Base-by-base conservation (phyloP, 2,888 invertebrate genomes). In the Polydrusus cervinus region DNA sequence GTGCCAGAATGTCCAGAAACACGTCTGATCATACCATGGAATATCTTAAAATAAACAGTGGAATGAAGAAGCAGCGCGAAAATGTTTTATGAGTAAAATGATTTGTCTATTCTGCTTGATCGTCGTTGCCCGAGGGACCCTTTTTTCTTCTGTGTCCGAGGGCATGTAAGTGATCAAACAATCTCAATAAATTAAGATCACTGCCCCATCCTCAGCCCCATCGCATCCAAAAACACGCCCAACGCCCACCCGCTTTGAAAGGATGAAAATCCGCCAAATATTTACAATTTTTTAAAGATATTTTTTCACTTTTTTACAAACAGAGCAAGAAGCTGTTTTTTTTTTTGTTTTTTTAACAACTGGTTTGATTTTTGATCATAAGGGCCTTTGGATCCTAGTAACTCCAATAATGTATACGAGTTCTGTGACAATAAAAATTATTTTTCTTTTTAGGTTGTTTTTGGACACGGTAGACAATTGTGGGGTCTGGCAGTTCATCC, bases 401-500 rank as follows among this genome's bases (percentile, higher is more conserved):
- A 45, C n/a, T 1, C 8, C 14, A 14, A 16, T 25, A 25, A 25
- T 5, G 25, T 25, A 25, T 25, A n/a, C n/a, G n/a, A n/a, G n/a
- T n/a, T n/a, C n/a, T n/a, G n/a, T n/a, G n/a, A n/a, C n/a, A 47
- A n/a, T 49, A 16, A 20, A 20, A 51, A 20, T 51, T 18, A 9
- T 18, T 51, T 51, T 16, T 49, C 18, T 30, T 78, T 83, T 20
- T 84, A 93, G 91, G 93, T 95, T 38, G 91, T 95, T 40, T 95
- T 97, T 86, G 97, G 97, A 0, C 97, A 97, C 86, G 94, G 95
- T 67, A 92, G 95, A 72, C 95, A 95, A 85, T 89, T 97, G 3
- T 94, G 95, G 92, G 97, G 96, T 0, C 86, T 97, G 71, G 95
- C 96, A 3, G 94, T 95, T 1, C 96, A 97, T 87, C 96, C 97